Percentiles rank a stretch among this genome's conserved stretches.
Evolutionary conservation across 2,888 invertebrate species (phyloP).

Genomic region (Andricus quercusramuli): DNA sequence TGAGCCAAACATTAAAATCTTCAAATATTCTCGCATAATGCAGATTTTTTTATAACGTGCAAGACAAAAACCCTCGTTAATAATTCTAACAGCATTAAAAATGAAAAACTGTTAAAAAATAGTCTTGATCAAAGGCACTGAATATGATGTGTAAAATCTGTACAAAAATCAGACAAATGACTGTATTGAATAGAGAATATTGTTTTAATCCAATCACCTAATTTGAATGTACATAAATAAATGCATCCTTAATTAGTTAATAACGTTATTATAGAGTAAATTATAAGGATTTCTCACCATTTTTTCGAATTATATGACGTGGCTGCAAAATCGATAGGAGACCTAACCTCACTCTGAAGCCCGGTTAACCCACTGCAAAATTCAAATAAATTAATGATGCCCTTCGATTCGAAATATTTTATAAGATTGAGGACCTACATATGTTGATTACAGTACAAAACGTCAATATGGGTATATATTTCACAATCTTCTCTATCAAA

Average conservation of each 20-base stretch:
- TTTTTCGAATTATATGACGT: constrained; percentile 17
- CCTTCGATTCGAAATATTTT: no score
- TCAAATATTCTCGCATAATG: no score
- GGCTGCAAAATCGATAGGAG: neutral
- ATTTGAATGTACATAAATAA: neutral
- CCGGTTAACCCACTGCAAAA: no score
- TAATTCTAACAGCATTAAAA: neutral
- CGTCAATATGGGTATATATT: no score
- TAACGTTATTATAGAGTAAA: neutral
- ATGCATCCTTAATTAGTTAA: neutral
- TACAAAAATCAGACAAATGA: neutral
- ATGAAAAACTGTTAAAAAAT: neutral
- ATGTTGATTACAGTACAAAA: no score
- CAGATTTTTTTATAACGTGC: no score
- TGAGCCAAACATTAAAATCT: no score
- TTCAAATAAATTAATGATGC: no score
- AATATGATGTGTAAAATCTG: no score
- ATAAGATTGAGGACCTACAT: no score
- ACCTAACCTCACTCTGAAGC: constrained; percentile 6
- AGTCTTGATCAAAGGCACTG: neutral
- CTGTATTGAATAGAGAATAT: neutral
- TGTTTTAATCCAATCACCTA: neutral
- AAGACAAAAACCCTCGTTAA: no score
- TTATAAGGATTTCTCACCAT: constrained; percentile 12
- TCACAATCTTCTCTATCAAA: no score